Evolutionary conservation across 2,113 vertebrate species (phyloP), one percentile per base, ranked within the genome.

Genomic region (Platichthys stellatus): DNA sequence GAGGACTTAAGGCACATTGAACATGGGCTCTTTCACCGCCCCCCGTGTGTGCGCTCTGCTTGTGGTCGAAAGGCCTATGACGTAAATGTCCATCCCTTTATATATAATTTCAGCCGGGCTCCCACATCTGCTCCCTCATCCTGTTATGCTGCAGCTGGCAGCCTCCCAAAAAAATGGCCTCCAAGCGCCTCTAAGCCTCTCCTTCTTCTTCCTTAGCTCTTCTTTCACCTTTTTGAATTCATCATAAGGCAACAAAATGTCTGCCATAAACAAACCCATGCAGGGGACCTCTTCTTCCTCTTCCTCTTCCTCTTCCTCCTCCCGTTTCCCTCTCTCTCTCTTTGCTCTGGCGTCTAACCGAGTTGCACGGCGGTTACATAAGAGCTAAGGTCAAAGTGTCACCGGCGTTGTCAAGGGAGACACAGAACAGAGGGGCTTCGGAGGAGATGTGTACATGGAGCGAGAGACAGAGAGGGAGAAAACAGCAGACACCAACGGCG

Each of bases 321-420:
- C 49, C 11, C 47, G 13, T 62, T 21, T 24, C 69, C 11, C 31
- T 26, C 64, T 57, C 69, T 43, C 24, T 24, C 24, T 40, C 38
- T 58, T 81, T 77, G 74, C 72, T 64, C 31, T 31, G 31, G 31
- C 31, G 6, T 31, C 6, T 7, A 7, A 31, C 31, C 31, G 6
- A 31, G 31, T 31, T 31, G 31, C 31, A 31, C 72, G 73, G 84
- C 24, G 8, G 82, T 93, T 93, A 93, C 72, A 47, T 94, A 93
- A 93, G 87, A 85, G 59, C 76, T 81, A 61, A 85, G 90, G 91
- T 92, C 90, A 93, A 91, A 92, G 87, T 89, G 90, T 90, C 82
- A 88, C 70, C 69, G 90, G 70, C 56, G 87, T 92, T 91, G 88
- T 90, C 88, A 90, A 87, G 90, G 91, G 90, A 91, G 88, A 90